Evolutionary conservation across 2,888 invertebrate genomes (phyloP), one percentile per base, ranked within the genome.

Genomic region (Odontomyia ornata): DNA sequence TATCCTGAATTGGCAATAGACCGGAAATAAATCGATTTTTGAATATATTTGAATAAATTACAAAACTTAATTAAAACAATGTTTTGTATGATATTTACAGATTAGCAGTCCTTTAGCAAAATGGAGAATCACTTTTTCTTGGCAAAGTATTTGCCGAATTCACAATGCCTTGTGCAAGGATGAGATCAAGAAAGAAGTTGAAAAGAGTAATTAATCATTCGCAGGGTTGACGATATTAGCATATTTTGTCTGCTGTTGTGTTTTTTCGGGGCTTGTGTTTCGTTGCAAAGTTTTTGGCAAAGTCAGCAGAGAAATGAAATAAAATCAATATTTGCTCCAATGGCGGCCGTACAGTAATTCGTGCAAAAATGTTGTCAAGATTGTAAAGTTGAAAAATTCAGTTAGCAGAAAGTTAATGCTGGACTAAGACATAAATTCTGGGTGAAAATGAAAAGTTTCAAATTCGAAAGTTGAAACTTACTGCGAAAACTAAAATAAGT

Each of bases 201-300:
- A 69, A 47, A 47, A 69, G 28, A 15, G 71, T 72, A 72, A 72
- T 72, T 72, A 72, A 72, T 72, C 71, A 72, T 72, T 52, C 28
- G 18, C 18, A 9, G 25, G n/a, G 52, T 25, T 28, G 43, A 27
- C 28, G 46, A 15, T 27, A 72, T 72, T 72, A 56, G 71, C 71
- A 72, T 72, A 72, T 72, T 72, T 52, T 27, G 71, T 56, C 28
- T 56, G n/a, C n/a, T 56, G 3, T 28, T 52, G 15, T 52, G 46
- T 52, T 52, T 52, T 18, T 15, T n/a, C n/a, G n/a, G n/a, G n/a
- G n/a, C 52, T 5, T 36, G 9, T 9, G 36, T 36, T 36, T 36
- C 36, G 5, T 9, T 28, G 28, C 3, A 27, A 27, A 28, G 28
- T 64, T 64, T 28, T 25, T 15, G 23, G n/a, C 28, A n/a, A 25